These are phyloP conservation scores for Centropristis striata DNA, from an alignment of 2,113 vertebrate genomes.

Conservation along the genomic window DNA sequence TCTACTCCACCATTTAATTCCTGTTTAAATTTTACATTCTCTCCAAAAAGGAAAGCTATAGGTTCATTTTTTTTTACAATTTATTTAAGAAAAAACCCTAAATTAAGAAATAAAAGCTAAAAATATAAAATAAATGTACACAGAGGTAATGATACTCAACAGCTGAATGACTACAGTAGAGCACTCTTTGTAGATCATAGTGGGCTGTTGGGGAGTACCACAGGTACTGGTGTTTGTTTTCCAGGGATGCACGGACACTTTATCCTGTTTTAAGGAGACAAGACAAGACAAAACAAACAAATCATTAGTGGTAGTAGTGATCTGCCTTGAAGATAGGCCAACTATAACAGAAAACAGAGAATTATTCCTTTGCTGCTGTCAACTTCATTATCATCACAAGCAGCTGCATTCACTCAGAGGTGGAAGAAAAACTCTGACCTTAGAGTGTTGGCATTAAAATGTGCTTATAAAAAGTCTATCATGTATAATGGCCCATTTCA, in stretches of 20 bases:
- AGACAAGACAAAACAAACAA: background rate
- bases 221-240: background rate
- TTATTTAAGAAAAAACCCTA: background rate
- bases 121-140: background rate
- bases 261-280: constrained; percentile 26
- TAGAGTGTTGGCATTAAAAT: too few species aligned
- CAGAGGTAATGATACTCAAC: too few species aligned
- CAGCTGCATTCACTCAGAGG: background rate
- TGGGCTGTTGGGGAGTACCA: background rate
- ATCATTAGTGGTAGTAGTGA: background rate
- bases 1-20: background rate
- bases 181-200: constrained; percentile 6
- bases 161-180: background rate
- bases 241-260: constrained; percentile 33
- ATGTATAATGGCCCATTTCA: too few species aligned
- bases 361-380: background rate
- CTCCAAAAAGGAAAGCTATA: background rate
- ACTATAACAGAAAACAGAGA: background rate
- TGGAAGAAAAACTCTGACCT: too few species aligned
- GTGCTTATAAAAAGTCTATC: too few species aligned
- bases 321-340: background rate
- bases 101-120: background rate
- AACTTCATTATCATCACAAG: background rate
- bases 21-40: background rate
- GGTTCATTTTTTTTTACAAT: background rate